These are phyloP conservation scores for Hypomecis punctinalis DNA, from an alignment of 2,888 invertebrate species.

Conservation along the genomic window DNA sequence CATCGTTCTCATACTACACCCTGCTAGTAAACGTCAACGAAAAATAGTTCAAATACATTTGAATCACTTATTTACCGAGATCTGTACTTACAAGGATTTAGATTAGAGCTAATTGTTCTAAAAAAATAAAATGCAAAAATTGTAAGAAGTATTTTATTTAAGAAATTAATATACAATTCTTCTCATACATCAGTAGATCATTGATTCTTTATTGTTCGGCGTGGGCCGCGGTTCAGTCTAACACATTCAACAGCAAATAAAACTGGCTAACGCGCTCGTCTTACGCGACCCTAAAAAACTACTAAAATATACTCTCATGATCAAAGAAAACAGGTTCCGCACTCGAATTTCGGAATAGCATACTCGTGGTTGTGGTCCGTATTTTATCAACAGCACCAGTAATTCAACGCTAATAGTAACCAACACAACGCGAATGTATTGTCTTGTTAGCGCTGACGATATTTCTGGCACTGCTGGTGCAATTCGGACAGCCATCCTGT, in stretches of 20 bases:
- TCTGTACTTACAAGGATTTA: background rate
- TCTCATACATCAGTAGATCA: conserved; percentile 76
- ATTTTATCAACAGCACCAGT: too few species aligned
- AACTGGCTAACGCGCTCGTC: conserved; percentile 41
- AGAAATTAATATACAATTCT: conserved; percentile 83
- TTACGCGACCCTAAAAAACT: conserved; percentile 53
- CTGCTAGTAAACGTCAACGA: conserved; percentile 75
- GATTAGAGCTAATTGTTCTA: background rate
- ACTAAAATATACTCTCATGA: too few species aligned
- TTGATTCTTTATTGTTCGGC: conserved; percentile 68
- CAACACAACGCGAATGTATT: too few species aligned
- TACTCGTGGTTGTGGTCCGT: too few species aligned
- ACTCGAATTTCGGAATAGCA: too few species aligned
- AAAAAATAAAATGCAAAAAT: conserved; percentile 40
- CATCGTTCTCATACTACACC: conserved; percentile 79
- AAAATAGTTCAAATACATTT: conserved; percentile 42
- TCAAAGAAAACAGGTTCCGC: too few species aligned
- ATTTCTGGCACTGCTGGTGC: too few species aligned
- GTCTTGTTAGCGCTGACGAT: too few species aligned
- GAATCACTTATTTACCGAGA: background rate
- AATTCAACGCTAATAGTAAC: too few species aligned
- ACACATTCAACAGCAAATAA: conserved; percentile 55
- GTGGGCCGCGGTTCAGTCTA: conserved; percentile 67
- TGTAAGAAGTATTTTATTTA: conserved; percentile 81
- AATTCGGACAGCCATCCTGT: too few species aligned